Base-by-base conservation (phyloP, 2,888 invertebrate genomes). In the Steinernema scapterisci region DNA sequence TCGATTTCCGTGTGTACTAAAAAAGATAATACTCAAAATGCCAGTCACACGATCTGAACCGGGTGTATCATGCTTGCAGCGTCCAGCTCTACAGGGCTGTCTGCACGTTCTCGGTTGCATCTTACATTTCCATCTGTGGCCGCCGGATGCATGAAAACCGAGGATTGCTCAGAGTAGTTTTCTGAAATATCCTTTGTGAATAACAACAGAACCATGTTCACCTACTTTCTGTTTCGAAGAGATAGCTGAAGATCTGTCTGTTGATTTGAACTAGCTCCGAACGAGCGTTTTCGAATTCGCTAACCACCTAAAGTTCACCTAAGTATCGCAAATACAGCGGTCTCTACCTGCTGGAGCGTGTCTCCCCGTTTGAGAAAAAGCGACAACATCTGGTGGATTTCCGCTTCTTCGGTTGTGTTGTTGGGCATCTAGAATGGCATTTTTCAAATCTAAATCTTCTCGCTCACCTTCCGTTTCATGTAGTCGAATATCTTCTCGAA, bases 261-360 rank as follows among this genome's bases (percentile, higher is more conserved):
- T 63, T 63, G 63, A 63, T 63, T 19, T 63, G 63, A 16, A 63
- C 63, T n/a, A 63, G 38, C n/a, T 63, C 63, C 13, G 63, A 63
- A 1, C 63, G 63, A 63, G 63, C 31, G 63, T 27, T 63, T 11
- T 63, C 63, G n/a, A 63, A 63, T n/a, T 63, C 63, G 31, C 31
- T 13, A 9, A 63, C 31, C 31, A 63, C 63, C 63, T 63, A 54
- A n/a, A 63, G 3, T 16, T 27, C 3, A 63, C 25, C 23, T 52
- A 16, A 31, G n/a, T 13, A 1, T 16, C 2, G n/a, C 1, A 1
- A n/a, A 16, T 7, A 9, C 27, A 31, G 31, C 2, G 31, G 23
- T 21, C 11, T 16, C 31, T 31, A 63, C 63, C 38, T 63, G 63
- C 63, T 63, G 63, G 16, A 63, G 19, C 27, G 63, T 63, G 25